Evolutionary conservation across 2,113 vertebrate genomes (phyloP).

Genomic region (Anseranas semipalmata): DNA sequence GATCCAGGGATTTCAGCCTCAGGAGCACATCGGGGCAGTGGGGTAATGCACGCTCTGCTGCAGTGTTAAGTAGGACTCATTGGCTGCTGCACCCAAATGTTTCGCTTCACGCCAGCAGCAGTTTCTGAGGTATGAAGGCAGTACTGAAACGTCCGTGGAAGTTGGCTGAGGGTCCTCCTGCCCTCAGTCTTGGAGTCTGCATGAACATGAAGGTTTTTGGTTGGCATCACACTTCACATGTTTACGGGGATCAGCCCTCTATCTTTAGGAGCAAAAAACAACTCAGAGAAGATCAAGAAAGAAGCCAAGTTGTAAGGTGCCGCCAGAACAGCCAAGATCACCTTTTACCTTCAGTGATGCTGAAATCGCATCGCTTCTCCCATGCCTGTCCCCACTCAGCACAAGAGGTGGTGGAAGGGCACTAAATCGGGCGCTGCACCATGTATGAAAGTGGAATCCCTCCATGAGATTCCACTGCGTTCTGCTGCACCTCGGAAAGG

Average conservation of each 20-base stretch:
- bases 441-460: rapidly evolving
- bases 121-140: neutral
- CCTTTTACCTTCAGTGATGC: neutral
- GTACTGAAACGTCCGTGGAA: rapidly evolving
- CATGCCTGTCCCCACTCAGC: neutral
- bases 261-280: neutral
- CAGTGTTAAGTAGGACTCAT: rapidly evolving
- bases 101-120: neutral
- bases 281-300: neutral
- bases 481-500: neutral
- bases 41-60: neutral
- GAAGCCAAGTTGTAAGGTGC: neutral
- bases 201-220: rapidly evolving
- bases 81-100: neutral
- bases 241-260: neutral
- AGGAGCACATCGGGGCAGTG: neutral
- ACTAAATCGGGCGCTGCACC: no score
- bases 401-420: neutral
- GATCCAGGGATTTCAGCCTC: neutral
- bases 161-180: neutral
- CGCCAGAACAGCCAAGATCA: neutral
- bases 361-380: neutral
- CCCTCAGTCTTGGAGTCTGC: neutral
- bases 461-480: neutral
- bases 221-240: neutral